Percentiles rank a stretch among this genome's conserved stretches.
These are phyloP conservation scores for Epizoanthus scotinus DNA, from an alignment of 92 coral and sea anemone genomes.

Conservation along the genomic window DNA sequence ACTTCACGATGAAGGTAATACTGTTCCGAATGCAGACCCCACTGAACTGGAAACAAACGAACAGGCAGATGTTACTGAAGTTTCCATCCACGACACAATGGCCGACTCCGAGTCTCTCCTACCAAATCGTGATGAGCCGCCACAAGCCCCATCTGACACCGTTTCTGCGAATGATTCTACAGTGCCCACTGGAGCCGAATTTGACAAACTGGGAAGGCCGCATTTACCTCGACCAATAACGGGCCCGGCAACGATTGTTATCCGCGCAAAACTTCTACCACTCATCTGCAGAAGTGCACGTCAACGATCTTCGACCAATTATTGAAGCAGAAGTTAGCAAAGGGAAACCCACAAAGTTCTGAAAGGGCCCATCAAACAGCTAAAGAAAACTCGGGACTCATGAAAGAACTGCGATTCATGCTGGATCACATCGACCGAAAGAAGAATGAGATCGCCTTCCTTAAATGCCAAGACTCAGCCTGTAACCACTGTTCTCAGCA, in stretches of 20 bases:
- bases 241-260: not conserved
- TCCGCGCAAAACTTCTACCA: slow-evolving; percentile 10
- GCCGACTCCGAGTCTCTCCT: too few species aligned
- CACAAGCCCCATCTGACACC: too few species aligned
- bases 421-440: slow-evolving; percentile 40
- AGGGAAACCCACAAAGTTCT: slow-evolving; percentile 39
- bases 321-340: slow-evolving; percentile 15
- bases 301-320: slow-evolving; percentile 35
- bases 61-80: too few species aligned
- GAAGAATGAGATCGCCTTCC: slow-evolving; percentile 47
- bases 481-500: slow-evolving; percentile 45
- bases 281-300: not conserved
- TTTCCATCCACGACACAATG: too few species aligned
- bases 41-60: too few species aligned
- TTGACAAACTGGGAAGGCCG: slow-evolving; percentile 28
- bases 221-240: not conserved
- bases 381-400: slow-evolving; percentile 19
- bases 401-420: slow-evolving; percentile 45
- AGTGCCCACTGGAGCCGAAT: too few species aligned
- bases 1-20: not conserved
- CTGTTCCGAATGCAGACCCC: too few species aligned
- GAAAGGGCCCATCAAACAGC: slow-evolving; percentile 31
- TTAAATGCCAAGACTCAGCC: slow-evolving; percentile 46
- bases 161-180: too few species aligned
- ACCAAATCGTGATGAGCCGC: too few species aligned